A percentile compares a stretch with the other conserved stretches of the same genome.
Conservation (phyloP, 64 coral and sea anemone genomes). For the Stylophora pistillata region DNA sequence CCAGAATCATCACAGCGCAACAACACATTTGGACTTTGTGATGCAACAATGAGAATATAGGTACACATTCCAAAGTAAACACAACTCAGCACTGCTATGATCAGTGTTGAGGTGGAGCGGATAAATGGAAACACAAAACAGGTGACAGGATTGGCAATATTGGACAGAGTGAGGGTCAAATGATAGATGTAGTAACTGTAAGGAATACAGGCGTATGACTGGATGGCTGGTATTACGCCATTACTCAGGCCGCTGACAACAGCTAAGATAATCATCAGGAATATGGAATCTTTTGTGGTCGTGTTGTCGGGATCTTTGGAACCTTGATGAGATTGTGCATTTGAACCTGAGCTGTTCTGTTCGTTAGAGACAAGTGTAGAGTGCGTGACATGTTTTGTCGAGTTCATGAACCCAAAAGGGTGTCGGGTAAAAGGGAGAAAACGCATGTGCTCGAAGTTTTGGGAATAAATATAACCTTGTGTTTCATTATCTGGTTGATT, state of each 20-base stretch:
- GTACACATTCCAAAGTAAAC: slow-evolving; percentile 77
- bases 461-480: too few species aligned
- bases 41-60: slow-evolving; percentile 81
- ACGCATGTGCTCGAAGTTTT: too few species aligned
- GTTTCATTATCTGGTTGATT: slow-evolving; percentile 22
- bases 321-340: too few species aligned
- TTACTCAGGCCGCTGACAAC: slow-evolving; percentile 90
- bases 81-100: slow-evolving; percentile 57
- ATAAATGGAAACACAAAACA: slow-evolving; percentile 86
- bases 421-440: too few species aligned
- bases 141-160: slow-evolving; percentile 88
- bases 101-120: slow-evolving; percentile 38
- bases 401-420: too few species aligned
- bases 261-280: slow-evolving; percentile 64
- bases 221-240: slow-evolving; percentile 92
- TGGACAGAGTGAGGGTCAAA: slow-evolving; percentile 85
- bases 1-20: slow-evolving; percentile 68
- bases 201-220: slow-evolving; percentile 94
- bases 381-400: too few species aligned
- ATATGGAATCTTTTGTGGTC: not conserved
- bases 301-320: not conserved
- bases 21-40: slow-evolving; percentile 77
- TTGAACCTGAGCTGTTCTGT: too few species aligned
- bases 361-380: slow-evolving; percentile 44
- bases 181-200: slow-evolving; percentile 95